Conservation (phyloP, 2,888 invertebrate species). For the Platycnemis pennipes region DNA sequence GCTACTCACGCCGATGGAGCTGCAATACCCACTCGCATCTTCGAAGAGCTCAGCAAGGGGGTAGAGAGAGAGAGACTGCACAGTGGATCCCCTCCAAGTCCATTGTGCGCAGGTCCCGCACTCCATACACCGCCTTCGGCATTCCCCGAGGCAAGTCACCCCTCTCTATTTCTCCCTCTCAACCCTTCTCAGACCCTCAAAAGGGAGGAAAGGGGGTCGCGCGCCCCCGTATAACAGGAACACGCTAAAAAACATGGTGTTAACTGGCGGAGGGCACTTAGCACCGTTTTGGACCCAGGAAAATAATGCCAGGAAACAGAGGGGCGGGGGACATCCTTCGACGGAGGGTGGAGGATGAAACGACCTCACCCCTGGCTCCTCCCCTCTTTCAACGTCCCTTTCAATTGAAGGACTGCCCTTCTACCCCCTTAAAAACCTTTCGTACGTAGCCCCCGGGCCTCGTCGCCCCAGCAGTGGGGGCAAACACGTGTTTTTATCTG, state of each 20-base stretch:
- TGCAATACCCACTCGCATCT: background rate
- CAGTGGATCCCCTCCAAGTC: background rate
- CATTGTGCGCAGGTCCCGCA: background rate
- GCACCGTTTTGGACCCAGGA: conserved; percentile 24
- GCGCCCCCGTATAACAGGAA: conserved; percentile 24
- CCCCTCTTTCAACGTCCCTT: background rate
- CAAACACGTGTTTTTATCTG: conserved; percentile 39
- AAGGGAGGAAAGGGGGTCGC: background rate
- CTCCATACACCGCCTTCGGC: background rate
- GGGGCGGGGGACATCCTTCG: background rate
- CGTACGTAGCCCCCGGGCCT: background rate
- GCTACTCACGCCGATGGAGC: background rate
- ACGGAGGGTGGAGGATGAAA: background rate
- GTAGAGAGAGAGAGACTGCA: background rate
- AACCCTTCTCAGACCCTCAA: background rate
- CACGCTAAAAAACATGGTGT: conserved; percentile 63
- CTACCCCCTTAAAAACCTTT: background rate
- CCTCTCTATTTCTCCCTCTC: background rate
- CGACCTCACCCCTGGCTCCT: background rate
- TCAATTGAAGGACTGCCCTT: background rate
- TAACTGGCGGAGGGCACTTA: conserved; percentile 42
- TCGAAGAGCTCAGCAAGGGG: background rate
- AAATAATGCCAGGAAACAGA: conserved; percentile 41
- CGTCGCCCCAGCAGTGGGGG: background rate
- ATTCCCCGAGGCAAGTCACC: background rate